Evolutionary conservation across 2,797 vertebrate genomes (phyloP).

Genomic region (Crocodylus rhombifer): DNA sequence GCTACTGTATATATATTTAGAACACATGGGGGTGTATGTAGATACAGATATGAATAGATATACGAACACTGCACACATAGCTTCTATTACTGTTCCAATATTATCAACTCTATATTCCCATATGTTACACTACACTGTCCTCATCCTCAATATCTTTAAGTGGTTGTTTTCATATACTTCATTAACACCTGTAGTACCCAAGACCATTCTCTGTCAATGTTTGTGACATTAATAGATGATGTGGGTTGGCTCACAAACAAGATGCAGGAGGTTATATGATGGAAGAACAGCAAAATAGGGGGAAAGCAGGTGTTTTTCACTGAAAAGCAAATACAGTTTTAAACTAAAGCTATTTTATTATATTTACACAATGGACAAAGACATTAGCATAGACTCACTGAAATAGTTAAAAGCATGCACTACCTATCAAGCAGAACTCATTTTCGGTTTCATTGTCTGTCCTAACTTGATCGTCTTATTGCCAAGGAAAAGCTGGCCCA

Average conservation of each 20-base stretch:
- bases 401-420: background rate
- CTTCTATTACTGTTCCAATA: constrained; percentile 68
- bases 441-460: constrained; percentile 40
- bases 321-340: background rate
- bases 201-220: background rate
- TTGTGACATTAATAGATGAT: background rate
- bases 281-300: constrained; percentile 18
- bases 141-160: constrained; percentile 51
- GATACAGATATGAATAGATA: constrained; percentile 75
- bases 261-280: background rate
- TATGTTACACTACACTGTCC: constrained; percentile 20
- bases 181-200: constrained; percentile 18
- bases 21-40: constrained; percentile 64
- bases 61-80: constrained; percentile 45
- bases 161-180: constrained; percentile 20
- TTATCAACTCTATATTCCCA: constrained; percentile 56
- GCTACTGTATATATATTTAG: constrained; percentile 74
- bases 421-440: constrained; percentile 18
- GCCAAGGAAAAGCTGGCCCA: background rate
- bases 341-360: constrained; percentile 9
- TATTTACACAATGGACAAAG: background rate
- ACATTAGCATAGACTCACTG: background rate
- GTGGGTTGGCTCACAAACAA: constrained; percentile 23
- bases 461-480: constrained; percentile 26
- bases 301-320: background rate